Base-by-base conservation (phyloP, 2,113 vertebrate species). In the Anas platyrhynchos region DNA sequence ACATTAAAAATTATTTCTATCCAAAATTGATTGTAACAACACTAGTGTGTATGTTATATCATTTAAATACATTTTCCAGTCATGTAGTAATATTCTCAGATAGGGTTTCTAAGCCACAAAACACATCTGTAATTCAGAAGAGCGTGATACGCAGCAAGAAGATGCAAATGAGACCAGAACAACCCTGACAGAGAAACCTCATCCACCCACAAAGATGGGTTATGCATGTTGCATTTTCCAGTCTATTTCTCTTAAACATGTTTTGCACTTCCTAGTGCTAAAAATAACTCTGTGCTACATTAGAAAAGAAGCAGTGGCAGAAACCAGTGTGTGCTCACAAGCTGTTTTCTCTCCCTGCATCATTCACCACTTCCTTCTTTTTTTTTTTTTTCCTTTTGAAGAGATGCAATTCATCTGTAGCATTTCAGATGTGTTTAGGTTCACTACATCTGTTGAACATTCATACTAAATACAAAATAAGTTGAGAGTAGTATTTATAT, bases 151-250 rank as follows among this genome's bases (percentile, higher is more conserved):
- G 83, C 68, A 34, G 58, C 5, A 14, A 91, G 55, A 82, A 26
- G 52, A 95, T 88, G 91, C 88, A 97, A 96, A 97, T 89, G 66
- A 94, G 75, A 93, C 77, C 43, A 44, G 61, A 52, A 20, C 76
- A 94, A 66, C 38, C 88, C 36, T 61, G 55, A 85, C 11, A 96
- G 75, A 89, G 72, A 92, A 92, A 88, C 83, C 34, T 95, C 81
- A 85, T 89, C 85, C 91, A 78, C 94, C 91, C 92, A 92, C 77
- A 79, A 95, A 88, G 93, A 97, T 91, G 92, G 91, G 82, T 87
- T 95, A 85, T 89, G 88, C 96, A 77, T 91, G 93, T 92, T 56
- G 11, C 91, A 95, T 97, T 97, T 97, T 96, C 96, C 96, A 97
- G 94, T 66, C 92, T 95, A 93, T 96, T 96, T 97, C 95, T 95